Evolutionary conservation across 2,888 invertebrate species (phyloP).

Genomic region (Clitarchus hookeri): DNA sequence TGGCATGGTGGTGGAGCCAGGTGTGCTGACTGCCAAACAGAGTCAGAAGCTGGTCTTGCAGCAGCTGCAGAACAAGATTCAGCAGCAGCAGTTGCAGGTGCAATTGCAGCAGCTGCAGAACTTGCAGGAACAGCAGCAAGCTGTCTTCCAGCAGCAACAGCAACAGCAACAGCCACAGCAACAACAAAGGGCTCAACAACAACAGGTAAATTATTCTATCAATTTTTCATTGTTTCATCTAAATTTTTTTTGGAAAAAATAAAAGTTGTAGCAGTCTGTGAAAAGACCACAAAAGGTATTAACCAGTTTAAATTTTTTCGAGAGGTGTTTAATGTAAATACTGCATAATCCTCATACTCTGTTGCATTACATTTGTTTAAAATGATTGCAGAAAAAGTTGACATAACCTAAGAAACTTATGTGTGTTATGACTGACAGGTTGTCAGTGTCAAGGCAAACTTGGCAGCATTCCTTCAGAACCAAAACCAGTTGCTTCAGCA

Average conservation of each 20-base stretch:
- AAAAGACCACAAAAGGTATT: too few species aligned
- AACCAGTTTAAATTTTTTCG: too few species aligned
- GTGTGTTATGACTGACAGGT: constrained; percentile 43
- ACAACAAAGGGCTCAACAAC: constrained; percentile 46
- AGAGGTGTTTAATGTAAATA: too few species aligned
- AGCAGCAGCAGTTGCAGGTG: constrained; percentile 50
- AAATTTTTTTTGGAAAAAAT: too few species aligned
- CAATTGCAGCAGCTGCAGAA: constrained; percentile 42
- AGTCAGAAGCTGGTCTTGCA: constrained; percentile 57
- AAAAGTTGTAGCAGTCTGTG: too few species aligned
- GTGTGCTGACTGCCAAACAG: constrained; percentile 46
- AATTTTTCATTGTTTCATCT: too few species aligned
- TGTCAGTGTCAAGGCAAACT: constrained; percentile 56
- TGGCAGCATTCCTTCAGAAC: constrained; percentile 57
- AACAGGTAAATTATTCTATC: constrained; percentile 32
- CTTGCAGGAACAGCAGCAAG: constrained; percentile 44
- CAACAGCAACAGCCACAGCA: constrained; percentile 42
- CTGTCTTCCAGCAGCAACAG: constrained; percentile 47
- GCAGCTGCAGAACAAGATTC: constrained; percentile 53
- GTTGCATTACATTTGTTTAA: not conserved
- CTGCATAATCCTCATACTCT: too few species aligned
- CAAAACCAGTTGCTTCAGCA: constrained; percentile 49
- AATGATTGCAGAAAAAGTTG: constrained; percentile 49
- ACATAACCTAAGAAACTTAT: not conserved
- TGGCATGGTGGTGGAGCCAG: constrained; percentile 39